Percentiles rank a stretch among this genome's conserved stretches.
phyloP scores from a whole-genome alignment of 1,140 invertebrate genomes.

The Tribolium castaneum region DNA sequence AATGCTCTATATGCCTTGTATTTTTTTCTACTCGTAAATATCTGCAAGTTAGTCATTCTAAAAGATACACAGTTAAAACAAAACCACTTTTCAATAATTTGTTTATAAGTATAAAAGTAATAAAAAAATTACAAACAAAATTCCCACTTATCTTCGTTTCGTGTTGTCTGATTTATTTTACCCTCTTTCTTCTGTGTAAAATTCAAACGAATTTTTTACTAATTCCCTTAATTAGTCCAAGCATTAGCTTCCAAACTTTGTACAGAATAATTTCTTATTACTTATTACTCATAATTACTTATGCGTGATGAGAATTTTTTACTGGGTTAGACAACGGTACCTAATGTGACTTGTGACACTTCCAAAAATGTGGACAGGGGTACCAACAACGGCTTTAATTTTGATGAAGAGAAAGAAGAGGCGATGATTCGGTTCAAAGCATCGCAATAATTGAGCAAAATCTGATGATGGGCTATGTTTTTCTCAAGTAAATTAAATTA shows the following conservation, averaged over 20 bases:
- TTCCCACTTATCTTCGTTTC: too few relatives aligned
- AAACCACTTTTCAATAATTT: not conserved
- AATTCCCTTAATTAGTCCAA: not conserved
- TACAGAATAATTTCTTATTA: too few relatives aligned
- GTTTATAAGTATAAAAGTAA: too few relatives aligned
- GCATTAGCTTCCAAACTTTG: too few relatives aligned
- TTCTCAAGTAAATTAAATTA: not conserved
- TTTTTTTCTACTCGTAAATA: too few relatives aligned
- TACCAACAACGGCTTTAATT: not conserved
- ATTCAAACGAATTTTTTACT: not conserved
- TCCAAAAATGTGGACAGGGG: not conserved
- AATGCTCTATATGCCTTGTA: too few relatives aligned
- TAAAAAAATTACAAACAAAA: too few relatives aligned
- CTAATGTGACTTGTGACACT: not conserved
- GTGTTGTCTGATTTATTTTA: not conserved
- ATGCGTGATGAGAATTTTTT: not conserved
- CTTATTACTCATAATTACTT: too few relatives aligned
- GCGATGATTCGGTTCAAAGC: not conserved
- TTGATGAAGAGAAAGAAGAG: too few relatives aligned
- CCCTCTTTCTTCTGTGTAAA: not conserved
- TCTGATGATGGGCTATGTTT: not conserved
- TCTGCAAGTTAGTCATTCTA: too few relatives aligned
- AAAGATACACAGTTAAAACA: too few relatives aligned
- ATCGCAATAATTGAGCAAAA: constrained; percentile 5
- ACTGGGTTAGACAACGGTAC: not conserved